Evolutionary conservation across 2,797 vertebrate species (phyloP).

Genomic region (Oreonectes daqikongensis): DNA sequence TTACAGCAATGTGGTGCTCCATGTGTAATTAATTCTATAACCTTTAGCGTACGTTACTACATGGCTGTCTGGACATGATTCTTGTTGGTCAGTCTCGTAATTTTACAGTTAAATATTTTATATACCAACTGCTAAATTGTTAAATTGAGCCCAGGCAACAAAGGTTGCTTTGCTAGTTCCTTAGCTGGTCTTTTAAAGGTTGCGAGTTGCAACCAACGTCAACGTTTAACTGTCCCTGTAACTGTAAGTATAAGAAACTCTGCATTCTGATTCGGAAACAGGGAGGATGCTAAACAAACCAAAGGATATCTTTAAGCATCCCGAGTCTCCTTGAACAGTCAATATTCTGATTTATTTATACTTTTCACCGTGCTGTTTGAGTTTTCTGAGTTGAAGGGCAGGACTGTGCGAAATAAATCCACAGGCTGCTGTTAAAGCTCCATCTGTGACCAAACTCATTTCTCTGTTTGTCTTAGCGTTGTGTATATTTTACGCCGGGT

Average conservation of each 20-base stretch:
- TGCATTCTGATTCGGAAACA: neutral
- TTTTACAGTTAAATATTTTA: neutral
- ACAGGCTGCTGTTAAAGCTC: slow-evolving; percentile 40
- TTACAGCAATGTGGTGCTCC: neutral
- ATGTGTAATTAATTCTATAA: neutral
- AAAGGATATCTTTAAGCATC: neutral
- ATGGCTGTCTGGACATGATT: neutral
- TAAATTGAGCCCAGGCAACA: neutral
- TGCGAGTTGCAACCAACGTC: too few species aligned
- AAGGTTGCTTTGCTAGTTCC: neutral
- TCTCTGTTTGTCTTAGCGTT: slow-evolving; percentile 38
- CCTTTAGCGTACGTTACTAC: neutral
- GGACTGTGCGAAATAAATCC: slow-evolving; percentile 53
- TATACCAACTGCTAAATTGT: neutral
- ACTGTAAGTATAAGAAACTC: neutral
- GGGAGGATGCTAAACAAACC: neutral
- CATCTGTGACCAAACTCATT: slow-evolving; percentile 49
- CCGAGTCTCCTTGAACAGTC: slow-evolving; percentile 13
- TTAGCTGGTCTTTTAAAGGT: neutral
- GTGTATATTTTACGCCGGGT: slow-evolving; percentile 22
- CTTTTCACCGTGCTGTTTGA: slow-evolving; percentile 67
- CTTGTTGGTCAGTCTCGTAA: neutral
- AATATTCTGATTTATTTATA: slow-evolving; percentile 56
- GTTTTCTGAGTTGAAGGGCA: slow-evolving; percentile 59
- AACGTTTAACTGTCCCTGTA: too few species aligned